Evolutionary conservation across 2,888 invertebrate species (phyloP).

Genomic region (Mesorhabditis spiculigera): DNA sequence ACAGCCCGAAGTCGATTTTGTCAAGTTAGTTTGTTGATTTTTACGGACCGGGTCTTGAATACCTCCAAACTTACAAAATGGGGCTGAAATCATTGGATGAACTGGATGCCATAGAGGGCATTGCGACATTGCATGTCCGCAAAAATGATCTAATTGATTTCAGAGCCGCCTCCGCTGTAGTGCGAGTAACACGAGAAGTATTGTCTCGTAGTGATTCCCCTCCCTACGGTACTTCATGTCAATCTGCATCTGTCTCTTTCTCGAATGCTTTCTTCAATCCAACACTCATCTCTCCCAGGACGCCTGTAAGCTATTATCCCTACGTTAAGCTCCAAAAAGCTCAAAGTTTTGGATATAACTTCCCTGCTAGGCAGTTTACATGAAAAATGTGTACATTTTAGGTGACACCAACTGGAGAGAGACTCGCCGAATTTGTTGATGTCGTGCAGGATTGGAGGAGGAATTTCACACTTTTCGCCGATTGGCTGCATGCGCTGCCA

Average conservation of each 20-base stretch:
- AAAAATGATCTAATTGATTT: too few species aligned
- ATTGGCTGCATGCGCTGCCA: conserved; percentile 44
- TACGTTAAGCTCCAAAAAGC: too few species aligned
- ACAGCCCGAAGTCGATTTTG: too few species aligned
- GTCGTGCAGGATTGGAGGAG: conserved; percentile 49
- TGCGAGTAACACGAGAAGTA: conserved; percentile 31
- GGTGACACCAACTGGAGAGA: conserved; percentile 34
- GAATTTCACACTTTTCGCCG: conserved; percentile 45
- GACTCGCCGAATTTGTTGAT: conserved; percentile 39
- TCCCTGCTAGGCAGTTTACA: not conserved
- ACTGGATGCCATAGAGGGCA: too few species aligned
- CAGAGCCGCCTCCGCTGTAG: conserved; percentile 29
- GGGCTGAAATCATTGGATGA: too few species aligned
- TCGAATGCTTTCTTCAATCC: conserved; percentile 41
- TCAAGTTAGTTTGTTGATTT: too few species aligned
- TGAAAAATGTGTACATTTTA: conserved; percentile 17
- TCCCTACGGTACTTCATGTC: conserved; percentile 17
- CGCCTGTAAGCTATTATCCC: conserved; percentile 17
- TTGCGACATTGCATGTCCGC: too few species aligned
- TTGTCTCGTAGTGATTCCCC: conserved; percentile 14
- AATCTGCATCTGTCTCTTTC: conserved; percentile 26
- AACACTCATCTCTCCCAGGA: conserved; percentile 26
- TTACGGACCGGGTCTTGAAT: too few species aligned
- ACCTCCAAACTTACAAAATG: too few species aligned
- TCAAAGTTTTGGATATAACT: too few species aligned